Base-by-base conservation (phyloP, 2,888 invertebrate species). In the Therioaphis trifolii region DNA sequence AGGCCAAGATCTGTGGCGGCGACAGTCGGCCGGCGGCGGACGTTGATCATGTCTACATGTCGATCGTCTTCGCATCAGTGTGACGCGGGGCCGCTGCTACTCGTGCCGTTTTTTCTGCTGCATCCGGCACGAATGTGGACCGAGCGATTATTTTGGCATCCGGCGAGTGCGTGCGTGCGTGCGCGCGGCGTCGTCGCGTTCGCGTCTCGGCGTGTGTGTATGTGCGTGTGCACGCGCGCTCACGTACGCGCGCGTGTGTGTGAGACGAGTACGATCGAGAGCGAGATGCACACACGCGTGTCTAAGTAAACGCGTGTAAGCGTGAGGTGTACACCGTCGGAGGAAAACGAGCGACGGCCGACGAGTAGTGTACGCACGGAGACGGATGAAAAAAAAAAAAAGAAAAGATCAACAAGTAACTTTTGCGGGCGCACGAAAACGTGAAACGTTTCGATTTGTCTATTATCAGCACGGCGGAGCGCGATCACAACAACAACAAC, bases 1-100 rank as follows among this genome's bases (percentile, higher is more conserved):
- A 35, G 69, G 35, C 74, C 82, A 74, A 74, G 35, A 63, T 49
- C 66, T 74, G 15, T 40, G 49, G 24, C 69, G 15, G 21, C 78
- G 40, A 68, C 52, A 21, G 29, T 55, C 68, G 69, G 52, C 68
- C 68, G 55, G 68, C 40, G 78, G 68, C 68, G 24, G 24, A 52
- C 52, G 43, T 43, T 12, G 68, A 27, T 18, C 68, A 55, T 68
- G 61, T 78, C 78, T 80, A 80, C 80, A 80, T 80, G 72, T 46
- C 49, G 72, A 29, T 14, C 29, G 72, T 18, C 15, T 5, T 35
- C 29, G 55, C 61, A 61, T 46, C 69, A 24, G 80, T 61, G 55
- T 75, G n/a, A n/a, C 72, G 52, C 52, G 52, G 18, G 29, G 55
- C 49, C 29, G 72, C 29, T 5, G 63, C 15, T 55, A 27, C 3